phyloP scores from a whole-genome alignment of 2,797 vertebrate species.

The Heterohyrax brucei region DNA sequence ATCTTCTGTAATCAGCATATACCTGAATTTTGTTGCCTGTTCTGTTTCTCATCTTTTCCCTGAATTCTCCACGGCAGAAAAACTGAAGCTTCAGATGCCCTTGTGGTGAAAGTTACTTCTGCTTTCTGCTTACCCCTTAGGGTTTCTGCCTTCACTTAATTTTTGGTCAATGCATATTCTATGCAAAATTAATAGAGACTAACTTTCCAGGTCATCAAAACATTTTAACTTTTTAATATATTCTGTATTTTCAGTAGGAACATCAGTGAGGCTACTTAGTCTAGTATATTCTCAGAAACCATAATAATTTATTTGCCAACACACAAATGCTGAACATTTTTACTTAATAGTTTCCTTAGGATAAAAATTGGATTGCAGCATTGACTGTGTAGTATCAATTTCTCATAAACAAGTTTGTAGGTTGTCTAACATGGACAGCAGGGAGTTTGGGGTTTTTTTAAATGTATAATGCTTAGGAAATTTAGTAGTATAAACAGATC shows the following conservation, averaged over 20 bases:
- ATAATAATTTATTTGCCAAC: conserved; percentile 52
- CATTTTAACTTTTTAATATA: conserved; percentile 20
- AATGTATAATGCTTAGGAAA: conserved; percentile 26
- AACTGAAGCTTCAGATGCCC: neutral
- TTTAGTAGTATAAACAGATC: conserved; percentile 32
- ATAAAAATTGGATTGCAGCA: conserved; percentile 27
- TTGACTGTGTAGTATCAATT: conserved; percentile 22
- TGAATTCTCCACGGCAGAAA: neutral
- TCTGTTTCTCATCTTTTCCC: neutral
- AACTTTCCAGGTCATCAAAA: neutral
- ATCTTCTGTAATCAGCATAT: conserved; percentile 4
- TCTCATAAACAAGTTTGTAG: conserved; percentile 50
- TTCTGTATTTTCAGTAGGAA: conserved; percentile 54
- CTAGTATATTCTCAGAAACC: conserved; percentile 31
- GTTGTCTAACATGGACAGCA: neutral
- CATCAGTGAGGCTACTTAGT: neutral
- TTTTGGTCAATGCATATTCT: conserved; percentile 20
- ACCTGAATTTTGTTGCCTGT: conserved; percentile 62
- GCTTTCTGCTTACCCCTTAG: neutral
- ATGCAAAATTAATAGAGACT: neutral
- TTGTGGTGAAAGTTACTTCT: neutral
- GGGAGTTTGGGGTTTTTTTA: too few relatives aligned
- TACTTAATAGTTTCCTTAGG: conserved; percentile 25
- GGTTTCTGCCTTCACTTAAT: neutral
- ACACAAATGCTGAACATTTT: conserved; percentile 40